These are phyloP conservation scores for Siniperca knerii DNA, from an alignment of 2,113 vertebrate genomes.

Conservation along the genomic window DNA sequence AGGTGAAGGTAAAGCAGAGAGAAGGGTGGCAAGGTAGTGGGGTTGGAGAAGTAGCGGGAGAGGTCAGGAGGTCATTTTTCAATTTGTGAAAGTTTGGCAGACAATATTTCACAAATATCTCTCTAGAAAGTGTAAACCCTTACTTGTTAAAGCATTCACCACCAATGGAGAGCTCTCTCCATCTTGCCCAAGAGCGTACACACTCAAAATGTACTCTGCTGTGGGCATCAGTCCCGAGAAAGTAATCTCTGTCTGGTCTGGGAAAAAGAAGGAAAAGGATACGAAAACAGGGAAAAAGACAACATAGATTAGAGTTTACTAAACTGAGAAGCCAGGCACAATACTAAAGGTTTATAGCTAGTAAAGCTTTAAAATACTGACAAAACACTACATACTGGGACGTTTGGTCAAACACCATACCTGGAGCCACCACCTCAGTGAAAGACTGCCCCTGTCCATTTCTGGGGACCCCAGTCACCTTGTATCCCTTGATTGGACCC, in stretches of 20 bases:
- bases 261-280: constrained; percentile 4
- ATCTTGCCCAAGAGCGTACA: constrained; percentile 89
- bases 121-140: constrained; percentile 37
- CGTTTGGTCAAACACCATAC: constrained; percentile 71
- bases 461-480: constrained; percentile 91
- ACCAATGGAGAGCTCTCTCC: constrained; percentile 93
- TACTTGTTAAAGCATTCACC: constrained; percentile 92
- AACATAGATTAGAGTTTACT: background rate
- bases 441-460: constrained; percentile 88
- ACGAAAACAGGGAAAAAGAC: background rate
- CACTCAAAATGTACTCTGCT: constrained; percentile 91
- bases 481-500: constrained; percentile 93
- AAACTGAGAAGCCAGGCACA: background rate
- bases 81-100: background rate
- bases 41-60: background rate
- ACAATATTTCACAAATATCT: background rate
- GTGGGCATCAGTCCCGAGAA: constrained; percentile 95
- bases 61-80: background rate
- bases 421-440: constrained; percentile 89
- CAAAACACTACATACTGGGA: too few species aligned
- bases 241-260: constrained; percentile 95
- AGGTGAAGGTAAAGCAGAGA: background rate
- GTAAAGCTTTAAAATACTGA: background rate
- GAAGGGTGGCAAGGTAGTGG: background rate
- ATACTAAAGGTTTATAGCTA: background rate